phyloP scores from a whole-genome alignment of 2,113 vertebrate species.

The Bungarus multicinctus region DNA sequence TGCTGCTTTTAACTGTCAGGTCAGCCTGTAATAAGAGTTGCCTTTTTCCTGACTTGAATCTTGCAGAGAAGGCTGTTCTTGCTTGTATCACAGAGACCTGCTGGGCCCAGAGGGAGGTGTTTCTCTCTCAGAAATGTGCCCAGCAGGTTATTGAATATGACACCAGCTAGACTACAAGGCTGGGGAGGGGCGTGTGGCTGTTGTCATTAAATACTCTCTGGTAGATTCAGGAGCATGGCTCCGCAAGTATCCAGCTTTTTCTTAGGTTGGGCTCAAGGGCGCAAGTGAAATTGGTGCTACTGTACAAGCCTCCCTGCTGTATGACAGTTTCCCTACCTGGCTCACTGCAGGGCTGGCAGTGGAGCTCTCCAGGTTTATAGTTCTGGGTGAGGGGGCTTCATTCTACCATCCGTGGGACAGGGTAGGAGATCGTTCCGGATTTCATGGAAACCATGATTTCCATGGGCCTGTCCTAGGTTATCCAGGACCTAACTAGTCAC shows the following conservation, averaged over 20 bases:
- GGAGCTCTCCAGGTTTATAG: background rate
- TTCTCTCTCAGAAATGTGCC: background rate
- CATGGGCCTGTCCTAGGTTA: background rate
- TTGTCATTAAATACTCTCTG: background rate
- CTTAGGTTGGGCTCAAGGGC: background rate
- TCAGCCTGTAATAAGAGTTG: background rate
- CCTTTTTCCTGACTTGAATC: background rate
- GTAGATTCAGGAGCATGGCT: background rate
- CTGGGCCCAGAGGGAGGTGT: background rate
- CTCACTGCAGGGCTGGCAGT: background rate
- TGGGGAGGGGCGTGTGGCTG: background rate
- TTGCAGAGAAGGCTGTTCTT: background rate
- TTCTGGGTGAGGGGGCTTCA: too few relatives aligned
- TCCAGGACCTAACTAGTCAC: background rate
- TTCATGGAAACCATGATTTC: background rate
- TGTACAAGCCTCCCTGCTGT: background rate
- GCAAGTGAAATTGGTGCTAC: background rate
- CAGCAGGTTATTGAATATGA: background rate
- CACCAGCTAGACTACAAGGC: background rate
- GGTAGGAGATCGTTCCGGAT: background rate
- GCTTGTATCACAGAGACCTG: background rate
- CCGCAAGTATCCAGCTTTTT: background rate
- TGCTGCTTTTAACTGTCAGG: background rate
- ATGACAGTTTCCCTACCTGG: background rate
- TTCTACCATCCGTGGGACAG: background rate